phyloP scores from a whole-genome alignment of 2,888 invertebrate species.

The Ornithoptera alexandrae region DNA sequence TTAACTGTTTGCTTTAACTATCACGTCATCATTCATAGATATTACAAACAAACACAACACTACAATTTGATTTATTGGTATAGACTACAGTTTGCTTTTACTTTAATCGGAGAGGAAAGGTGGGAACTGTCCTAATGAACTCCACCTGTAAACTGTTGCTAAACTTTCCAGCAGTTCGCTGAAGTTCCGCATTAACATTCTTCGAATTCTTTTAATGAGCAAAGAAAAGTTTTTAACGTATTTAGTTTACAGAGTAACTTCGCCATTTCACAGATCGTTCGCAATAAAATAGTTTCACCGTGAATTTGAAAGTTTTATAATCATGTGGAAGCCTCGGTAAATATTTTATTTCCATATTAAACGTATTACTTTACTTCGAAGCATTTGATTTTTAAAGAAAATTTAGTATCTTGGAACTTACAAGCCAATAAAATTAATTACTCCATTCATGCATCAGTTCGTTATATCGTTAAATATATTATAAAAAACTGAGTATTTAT shows the following conservation, averaged over 20 bases:
- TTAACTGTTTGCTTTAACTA: too few relatives aligned
- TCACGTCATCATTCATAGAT: too few relatives aligned
- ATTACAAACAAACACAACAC: too few relatives aligned
- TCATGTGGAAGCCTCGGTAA: neutral
- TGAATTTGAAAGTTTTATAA: slow-evolving; percentile 18
- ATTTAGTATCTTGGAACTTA: too few relatives aligned
- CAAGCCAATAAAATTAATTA: too few relatives aligned
- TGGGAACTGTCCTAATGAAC: slow-evolving; percentile 71
- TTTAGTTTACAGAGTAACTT: slow-evolving; percentile 23
- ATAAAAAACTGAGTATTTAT: too few relatives aligned
- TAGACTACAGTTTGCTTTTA: neutral
- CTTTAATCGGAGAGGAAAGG: slow-evolving; percentile 48
- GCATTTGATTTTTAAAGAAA: too few relatives aligned
- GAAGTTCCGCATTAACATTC: slow-evolving; percentile 58
- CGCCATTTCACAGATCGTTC: slow-evolving; percentile 10
- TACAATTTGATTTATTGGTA: too few relatives aligned
- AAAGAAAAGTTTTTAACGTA: slow-evolving; percentile 31
- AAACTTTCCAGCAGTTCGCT: slow-evolving; percentile 63
- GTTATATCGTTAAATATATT: too few relatives aligned
- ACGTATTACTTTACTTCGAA: too few relatives aligned
- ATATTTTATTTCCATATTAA: neutral
- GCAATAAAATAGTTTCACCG: slow-evolving; percentile 21
- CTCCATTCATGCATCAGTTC: too few relatives aligned
- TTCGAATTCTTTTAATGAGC: slow-evolving; percentile 51
- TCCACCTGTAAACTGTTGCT: slow-evolving; percentile 63